Base-by-base conservation (phyloP, 1,140 invertebrate genomes). In the Bradysia coprophila region DNA sequence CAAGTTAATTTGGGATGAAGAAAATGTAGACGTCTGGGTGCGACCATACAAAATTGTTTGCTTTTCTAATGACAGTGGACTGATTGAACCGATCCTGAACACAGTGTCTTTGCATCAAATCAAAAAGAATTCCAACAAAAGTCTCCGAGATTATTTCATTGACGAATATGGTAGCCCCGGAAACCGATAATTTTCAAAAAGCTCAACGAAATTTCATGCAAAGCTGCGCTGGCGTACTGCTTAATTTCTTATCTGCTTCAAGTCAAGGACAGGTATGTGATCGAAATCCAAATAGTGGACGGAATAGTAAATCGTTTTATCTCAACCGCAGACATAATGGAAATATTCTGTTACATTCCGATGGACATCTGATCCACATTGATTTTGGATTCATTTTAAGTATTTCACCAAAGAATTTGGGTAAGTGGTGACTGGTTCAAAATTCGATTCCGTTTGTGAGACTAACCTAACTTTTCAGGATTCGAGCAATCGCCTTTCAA, bases 311-410 rank as follows among this genome's bases (percentile, higher is more conserved):
- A 15, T 32, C 16, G 21, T 31, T 23, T 43, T 19, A 21, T 39
- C 15, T 5, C 4, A 4, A 8, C 21, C 13, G 18, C 16, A 91
- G 93, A 52, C 95, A 98, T 58, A 98, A 98, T 68, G 95, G 94
- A 4, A 98, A 99, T 59, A 99, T 98, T 57, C 64, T 99, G 21
- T 61, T 99, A 43, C 90, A 95, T 63, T 82, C 84, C 48, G 85
- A 93, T 54, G 95, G 95, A 21, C 95, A 98, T 66, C 72, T 99
- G 13, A 98, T 99, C 49, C 95, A 99, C 62, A 99, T 99, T 51
- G 95, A 99, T 66, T 99, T 95, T 69, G 95, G 93, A 20, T 99
- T 96, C 58, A 98, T 99, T 55, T 68, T 98, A 13, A 97, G 92
- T 10, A 90, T 84, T 34, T 98, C 95, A n/a, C 95, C 95, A 3